Evolutionary conservation across 2,797 vertebrate genomes (phyloP).

Genomic region (Pyrocephalus nanus): DNA sequence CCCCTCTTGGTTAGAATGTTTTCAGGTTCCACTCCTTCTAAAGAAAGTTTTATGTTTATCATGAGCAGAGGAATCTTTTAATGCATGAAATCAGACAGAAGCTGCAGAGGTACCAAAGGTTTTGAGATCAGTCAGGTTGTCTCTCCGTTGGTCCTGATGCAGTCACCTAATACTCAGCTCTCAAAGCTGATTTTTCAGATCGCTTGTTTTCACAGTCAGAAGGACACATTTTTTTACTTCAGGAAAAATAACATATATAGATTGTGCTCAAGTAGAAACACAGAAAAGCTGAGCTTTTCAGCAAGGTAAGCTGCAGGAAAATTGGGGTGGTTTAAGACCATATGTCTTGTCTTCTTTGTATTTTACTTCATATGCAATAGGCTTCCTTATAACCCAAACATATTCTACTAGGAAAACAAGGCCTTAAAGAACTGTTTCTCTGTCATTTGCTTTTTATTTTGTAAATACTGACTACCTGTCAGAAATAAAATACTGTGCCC

Average conservation of each 20-base stretch:
- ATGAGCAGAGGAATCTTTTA: not conserved
- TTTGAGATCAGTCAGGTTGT: not conserved
- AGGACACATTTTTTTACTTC: not conserved
- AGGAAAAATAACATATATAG: not conserved
- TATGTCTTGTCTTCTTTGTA: not conserved
- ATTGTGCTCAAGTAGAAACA: not conserved
- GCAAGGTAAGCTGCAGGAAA: not conserved
- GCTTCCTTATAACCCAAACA: not conserved
- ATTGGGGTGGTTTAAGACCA: not conserved
- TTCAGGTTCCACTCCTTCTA: not conserved
- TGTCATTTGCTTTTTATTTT: not conserved
- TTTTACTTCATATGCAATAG: not conserved
- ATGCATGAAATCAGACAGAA: not conserved
- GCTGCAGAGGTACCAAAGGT: not conserved
- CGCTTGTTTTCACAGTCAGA: not conserved
- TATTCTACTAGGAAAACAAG: not conserved
- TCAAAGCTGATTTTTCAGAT: not conserved
- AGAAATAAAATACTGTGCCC: not conserved
- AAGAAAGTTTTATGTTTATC: not conserved
- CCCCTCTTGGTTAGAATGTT: not conserved
- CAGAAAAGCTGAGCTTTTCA: not conserved
- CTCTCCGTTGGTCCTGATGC: not conserved
- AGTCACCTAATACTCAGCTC: not conserved
- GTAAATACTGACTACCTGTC: not conserved
- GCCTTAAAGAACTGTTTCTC: not conserved